phyloP scores from a whole-genome alignment of 2,797 vertebrate genomes.

The Phylloscopus collybita region DNA sequence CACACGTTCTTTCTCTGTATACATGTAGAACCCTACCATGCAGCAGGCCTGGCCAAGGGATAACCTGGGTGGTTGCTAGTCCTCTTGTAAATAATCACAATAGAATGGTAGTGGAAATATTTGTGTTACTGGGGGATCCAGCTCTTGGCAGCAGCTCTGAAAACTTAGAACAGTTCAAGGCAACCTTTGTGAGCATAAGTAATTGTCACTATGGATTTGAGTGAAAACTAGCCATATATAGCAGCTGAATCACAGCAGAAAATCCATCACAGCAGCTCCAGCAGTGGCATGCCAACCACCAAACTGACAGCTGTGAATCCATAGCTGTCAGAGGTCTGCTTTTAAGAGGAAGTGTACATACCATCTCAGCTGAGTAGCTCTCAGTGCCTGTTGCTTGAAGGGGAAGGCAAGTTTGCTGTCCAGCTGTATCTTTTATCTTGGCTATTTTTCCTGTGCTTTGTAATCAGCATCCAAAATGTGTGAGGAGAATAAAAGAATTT shows the following conservation, averaged over 20 bases:
- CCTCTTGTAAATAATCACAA: background rate
- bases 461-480: background rate
- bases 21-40: rapidly evolving
- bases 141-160: background rate
- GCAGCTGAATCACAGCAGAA: background rate
- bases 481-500: background rate
- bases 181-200: background rate
- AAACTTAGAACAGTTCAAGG: background rate
- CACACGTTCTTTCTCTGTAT: background rate
- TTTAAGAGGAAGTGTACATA: background rate
- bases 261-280: background rate
- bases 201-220: background rate
- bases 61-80: background rate
- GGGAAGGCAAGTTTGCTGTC: background rate
- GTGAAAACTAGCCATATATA: background rate
- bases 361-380: background rate
- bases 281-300: background rate
- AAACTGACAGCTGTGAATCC: background rate
- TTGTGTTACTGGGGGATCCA: background rate
- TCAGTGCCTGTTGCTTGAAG: background rate
- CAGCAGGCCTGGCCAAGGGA: background rate
- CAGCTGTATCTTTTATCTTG: background rate
- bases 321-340: background rate
- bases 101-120: background rate
- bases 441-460: background rate